These are phyloP conservation scores for Mylabris sibirica DNA, from an alignment of 2,888 invertebrate genomes.

Conservation along the genomic window DNA sequence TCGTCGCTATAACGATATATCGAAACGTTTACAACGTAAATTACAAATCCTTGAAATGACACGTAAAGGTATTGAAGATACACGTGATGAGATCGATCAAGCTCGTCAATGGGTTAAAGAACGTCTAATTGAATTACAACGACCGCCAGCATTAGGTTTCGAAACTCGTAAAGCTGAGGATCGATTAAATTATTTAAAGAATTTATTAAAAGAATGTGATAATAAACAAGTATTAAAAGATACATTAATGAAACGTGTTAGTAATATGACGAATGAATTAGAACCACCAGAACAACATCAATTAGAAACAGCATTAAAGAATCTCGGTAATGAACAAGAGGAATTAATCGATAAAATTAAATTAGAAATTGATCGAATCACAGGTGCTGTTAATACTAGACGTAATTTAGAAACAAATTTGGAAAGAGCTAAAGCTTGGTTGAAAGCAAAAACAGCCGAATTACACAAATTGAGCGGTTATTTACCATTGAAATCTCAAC, in stretches of 20 bases:
- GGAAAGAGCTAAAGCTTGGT: conserved; percentile 82
- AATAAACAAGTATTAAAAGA: conserved; percentile 84
- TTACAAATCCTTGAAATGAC: conserved; percentile 84
- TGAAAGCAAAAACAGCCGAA: conserved; percentile 78
- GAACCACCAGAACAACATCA: conserved; percentile 85
- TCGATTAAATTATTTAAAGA: conserved; percentile 74
- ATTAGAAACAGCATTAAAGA: conserved; percentile 75
- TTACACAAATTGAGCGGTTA: conserved; percentile 78
- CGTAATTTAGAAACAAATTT: conserved; percentile 80
- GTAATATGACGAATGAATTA: conserved; percentile 83
- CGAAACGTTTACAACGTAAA: conserved; percentile 85
- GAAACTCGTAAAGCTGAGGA: conserved; percentile 81
- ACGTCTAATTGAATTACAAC: conserved; percentile 72
- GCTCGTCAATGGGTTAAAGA: conserved; percentile 82
- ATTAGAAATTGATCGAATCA: conserved; percentile 75
- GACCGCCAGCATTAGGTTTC: conserved; percentile 75
- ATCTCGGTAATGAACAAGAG: conserved; percentile 77
- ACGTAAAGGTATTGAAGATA: conserved; percentile 82
- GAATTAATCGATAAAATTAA: conserved; percentile 75
- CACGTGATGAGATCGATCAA: conserved; percentile 80
- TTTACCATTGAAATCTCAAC: conserved; percentile 79
- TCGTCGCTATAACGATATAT: conserved; percentile 82
- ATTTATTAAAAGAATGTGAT: conserved; percentile 82
- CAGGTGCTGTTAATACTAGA: conserved; percentile 74
- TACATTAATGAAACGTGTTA: conserved; percentile 82